Base-by-base conservation (phyloP, 1,140 invertebrate genomes). In the Pseudomyrmex sp. region DNA sequence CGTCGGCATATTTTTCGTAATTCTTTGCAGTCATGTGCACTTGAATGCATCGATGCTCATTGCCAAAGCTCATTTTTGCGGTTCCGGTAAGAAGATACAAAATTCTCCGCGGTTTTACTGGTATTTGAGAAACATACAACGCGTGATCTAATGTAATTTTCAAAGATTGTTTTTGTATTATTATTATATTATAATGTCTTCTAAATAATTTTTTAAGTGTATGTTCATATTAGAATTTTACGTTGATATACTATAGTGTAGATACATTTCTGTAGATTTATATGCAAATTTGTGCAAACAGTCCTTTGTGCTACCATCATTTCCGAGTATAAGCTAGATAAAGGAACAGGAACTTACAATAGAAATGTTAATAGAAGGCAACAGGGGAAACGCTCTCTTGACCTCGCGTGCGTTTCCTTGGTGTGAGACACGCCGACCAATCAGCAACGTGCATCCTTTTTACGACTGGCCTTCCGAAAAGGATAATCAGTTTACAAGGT, bases 401-500 rank as follows among this genome's bases (percentile, higher is more conserved):
- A 82, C 80, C 72, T 82, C 58, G 59, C 80, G 20, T 48, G 13
- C 61, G 52, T 65, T 83, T 66, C 62, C 74, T 76, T 59, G 73
- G 35, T 79, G 73, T 23, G 54, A 79, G 59, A 65, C 46, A 56
- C 82, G 23, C 46, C 50, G 82, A 13, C 7, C n/a, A n/a, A 12
- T 18, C 13, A 52, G 18, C 18, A 35, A 50, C 12, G 56, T 46
- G 44, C 44, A 56, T 62, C 13, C 18, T 62, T 59, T 77, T 83
- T 50, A 66, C 54, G 62, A 52, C 12, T 26, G 82, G 52, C 77
- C 82, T 87, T 88, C 50, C 86, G 50, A 82, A 88, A 88, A 88
- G 86, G 66, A 88, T 88, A 88, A 88, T 88, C 54, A 59, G 50
- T 20, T 46, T n/a, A 9, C 87, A 88, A 88, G 87, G 87, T 82